Evolutionary conservation across 2,113 vertebrate species (phyloP).

Genomic region (human): GRCh38 chr14:82554501-82555000

Average conservation of each 20-base stretch:
- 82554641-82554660: not conserved
- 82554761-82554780: not conserved
- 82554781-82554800: not conserved
- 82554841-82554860: not conserved
- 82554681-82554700: not conserved
- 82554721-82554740: not conserved
- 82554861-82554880: not conserved
- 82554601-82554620: not conserved
- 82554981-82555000: not conserved
- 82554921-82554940: not conserved
- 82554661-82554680: not conserved
- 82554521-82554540: not conserved
- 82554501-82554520: not conserved
- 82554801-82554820: not conserved
- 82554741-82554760: not conserved
- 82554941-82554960: not conserved
- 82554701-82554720: not conserved
- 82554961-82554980: not conserved
- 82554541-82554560: not conserved
- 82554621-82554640: not conserved
- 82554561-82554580: not conserved
- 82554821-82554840: not conserved
- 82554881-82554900: not conserved
- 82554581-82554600: not conserved
- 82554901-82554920: not conserved